These are phyloP conservation scores for Salmo trutta DNA, from an alignment of 2,797 vertebrate species.

Conservation along the genomic window DNA sequence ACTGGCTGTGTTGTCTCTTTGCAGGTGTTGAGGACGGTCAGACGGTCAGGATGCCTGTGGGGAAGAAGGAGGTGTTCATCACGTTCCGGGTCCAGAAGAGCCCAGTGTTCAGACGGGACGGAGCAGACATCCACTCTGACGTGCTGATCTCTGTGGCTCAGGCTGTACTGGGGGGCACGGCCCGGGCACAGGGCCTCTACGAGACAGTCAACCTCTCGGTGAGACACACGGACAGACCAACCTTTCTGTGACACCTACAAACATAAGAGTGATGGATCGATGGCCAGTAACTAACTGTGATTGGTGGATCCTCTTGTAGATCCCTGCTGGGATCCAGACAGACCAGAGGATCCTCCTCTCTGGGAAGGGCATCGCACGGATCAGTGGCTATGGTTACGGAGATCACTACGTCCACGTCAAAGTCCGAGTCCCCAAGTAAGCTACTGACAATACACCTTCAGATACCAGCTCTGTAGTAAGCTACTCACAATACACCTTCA, in stretches of 20 bases:
- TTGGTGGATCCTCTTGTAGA: conserved; percentile 66
- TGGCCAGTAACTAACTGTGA: neutral
- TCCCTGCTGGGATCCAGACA: conserved; percentile 88
- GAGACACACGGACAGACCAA: conserved; percentile 20
- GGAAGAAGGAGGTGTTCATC: conserved; percentile 95
- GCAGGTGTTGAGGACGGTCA: conserved; percentile 95
- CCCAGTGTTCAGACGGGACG: conserved; percentile 88
- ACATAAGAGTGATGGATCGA: neutral
- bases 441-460: neutral
- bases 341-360: conserved; percentile 89
- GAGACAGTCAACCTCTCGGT: conserved; percentile 90
- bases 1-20: conserved; percentile 11
- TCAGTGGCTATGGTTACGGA: conserved; percentile 91
- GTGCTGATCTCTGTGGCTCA: conserved; percentile 89
- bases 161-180: conserved; percentile 91
- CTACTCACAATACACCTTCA: neutral
- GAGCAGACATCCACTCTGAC: conserved; percentile 93
- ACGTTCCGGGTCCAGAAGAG: conserved; percentile 95
- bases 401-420: conserved; percentile 97
- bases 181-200: conserved; percentile 88
- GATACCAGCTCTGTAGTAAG: neutral
- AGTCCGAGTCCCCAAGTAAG: conserved; percentile 93
- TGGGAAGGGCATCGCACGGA: conserved; percentile 93
- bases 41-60: conserved; percentile 95
- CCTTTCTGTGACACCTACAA: neutral